Evolutionary conservation across 2,113 vertebrate species (phyloP), one percentile per base, ranked within the genome.

Genomic region (Phycodurus eques): DNA sequence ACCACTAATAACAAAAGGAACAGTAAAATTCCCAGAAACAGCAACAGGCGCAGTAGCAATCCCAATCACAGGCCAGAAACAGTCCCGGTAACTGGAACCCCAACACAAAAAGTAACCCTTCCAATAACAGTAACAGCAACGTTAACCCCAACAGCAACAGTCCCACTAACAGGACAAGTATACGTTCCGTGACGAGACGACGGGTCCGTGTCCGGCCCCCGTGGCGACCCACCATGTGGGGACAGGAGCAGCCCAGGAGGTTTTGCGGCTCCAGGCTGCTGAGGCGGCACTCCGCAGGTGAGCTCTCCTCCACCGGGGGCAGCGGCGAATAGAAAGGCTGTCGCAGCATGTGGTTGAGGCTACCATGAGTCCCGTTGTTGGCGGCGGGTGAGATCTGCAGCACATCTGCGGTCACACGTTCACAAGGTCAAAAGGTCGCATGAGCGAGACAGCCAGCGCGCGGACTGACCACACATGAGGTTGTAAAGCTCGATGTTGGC

Each of bases 281-380:
- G 12, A 93, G 56, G 0, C 71, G 84, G 20, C 93, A 94, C 11
- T 46, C 57, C 2, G 0, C 14, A 0, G 89, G 87, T 2, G 0
- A 0, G 33, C 86, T 93, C 73, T 68, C 77, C 81, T 94, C 92
- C 0, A 11, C 17, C 0, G 92, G 87, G 35, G 43, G 60, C 1
- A 12, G 13, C 0, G 93, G 93, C 0, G 0, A 66, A 72, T 80
- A 77, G 46, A 22, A 17, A 1, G 93, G 90, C 8, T 10, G 22
- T 42, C 81, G 85, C 66, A 94, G 87, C 1, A 92, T 9, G 72
- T 94, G 93, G 77, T 94, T 94, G 80, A 94, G 64, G 11, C 93
- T 94, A 15, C 93, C 93, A 17, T 93, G 93, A 8, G 88, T 93
- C 2, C 93, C 93, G 19, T 94, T 94, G 83, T 94, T 94, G 5